phyloP scores from a whole-genome alignment of 2,113 vertebrate species.

The Jaculus jaculus region DNA sequence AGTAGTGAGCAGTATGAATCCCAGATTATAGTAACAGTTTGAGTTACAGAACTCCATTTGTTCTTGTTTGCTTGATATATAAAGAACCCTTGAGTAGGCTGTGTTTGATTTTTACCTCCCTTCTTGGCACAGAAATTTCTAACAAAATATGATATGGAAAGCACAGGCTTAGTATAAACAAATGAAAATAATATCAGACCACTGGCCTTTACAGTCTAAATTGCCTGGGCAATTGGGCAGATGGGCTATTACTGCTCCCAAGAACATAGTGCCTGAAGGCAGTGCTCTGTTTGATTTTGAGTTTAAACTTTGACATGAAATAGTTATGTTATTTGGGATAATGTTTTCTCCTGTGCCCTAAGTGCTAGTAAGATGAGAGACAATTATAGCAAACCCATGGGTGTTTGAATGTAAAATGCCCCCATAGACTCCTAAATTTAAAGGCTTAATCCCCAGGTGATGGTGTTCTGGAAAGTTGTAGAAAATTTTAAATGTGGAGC shows the following conservation, averaged over 20 bases:
- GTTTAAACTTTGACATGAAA: background rate
- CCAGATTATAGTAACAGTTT: background rate
- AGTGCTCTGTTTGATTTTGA: background rate
- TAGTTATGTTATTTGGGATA: background rate
- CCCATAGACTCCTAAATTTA: too few species aligned
- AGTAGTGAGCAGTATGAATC: background rate
- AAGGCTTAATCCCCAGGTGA: too few species aligned
- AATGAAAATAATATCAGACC: background rate
- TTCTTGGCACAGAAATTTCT: background rate
- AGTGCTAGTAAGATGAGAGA: background rate
- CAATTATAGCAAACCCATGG: too few species aligned
- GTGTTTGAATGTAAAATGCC: too few species aligned
- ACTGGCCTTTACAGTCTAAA: background rate
- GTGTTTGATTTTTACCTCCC: too few species aligned
- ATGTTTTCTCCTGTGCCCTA: background rate
- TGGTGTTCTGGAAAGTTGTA: too few species aligned
- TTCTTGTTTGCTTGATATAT: background rate
- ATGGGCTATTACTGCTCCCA: background rate
- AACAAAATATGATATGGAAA: background rate
- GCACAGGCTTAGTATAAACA: background rate
- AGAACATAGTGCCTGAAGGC: background rate
- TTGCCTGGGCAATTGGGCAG: rapidly evolving
- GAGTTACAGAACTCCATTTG: background rate
- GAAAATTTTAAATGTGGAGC: too few species aligned
- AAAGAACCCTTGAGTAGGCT: too few species aligned